Evolutionary conservation across 2,888 invertebrate genomes (phyloP), one percentile per base, ranked within the genome.

Genomic region (Silvanus unidentatus): DNA sequence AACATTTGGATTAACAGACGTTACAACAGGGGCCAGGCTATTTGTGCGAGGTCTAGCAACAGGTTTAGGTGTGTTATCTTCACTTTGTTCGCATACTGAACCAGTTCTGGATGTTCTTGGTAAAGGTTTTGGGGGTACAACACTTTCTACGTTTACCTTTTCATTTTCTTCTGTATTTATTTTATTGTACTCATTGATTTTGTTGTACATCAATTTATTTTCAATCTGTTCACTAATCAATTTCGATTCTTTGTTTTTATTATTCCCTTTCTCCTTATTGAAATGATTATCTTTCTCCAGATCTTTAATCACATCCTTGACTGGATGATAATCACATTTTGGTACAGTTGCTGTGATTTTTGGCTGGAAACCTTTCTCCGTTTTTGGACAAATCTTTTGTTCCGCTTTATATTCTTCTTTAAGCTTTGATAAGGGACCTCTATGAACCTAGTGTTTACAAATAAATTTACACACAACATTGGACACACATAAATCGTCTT

Each of bases 111-210:
- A 88, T 0, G 86, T 83, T 58, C 89, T 77, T 1, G 90, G 89
- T 72, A 89, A 73, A 10, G 90, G 89, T 66, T 88, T 89, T 0
- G 89, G 89, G 1, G 85, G 82, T 38, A 81, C 50, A 34, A 47
- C 46, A 45, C 37, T 37, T 45, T 48, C 35, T 47, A 45, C 40
- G 45, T 50, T 44, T 76, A 77, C 4, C 73, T 68, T 72, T 58
- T 58, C 73, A 73, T 44, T 73, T 72, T 51, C 75, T 43, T 50
- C 52, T 27, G 65, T 68, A 9, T 69, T 37, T n/a, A 37, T 70
- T 49, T 66, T 66, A 34, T 47, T 59, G 13, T 52, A 59, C 45
- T 46, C 67, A 55, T 42, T 42, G n/a, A 52, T 47, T 52, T 56
- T 57, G 16, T 49, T 45, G 41, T 47, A 43, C 37, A 29, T 42